Evolutionary conservation across 35 echinoderm and acorn worm genomes (phyloP).

Genomic region (Anneissia japonica): DNA sequence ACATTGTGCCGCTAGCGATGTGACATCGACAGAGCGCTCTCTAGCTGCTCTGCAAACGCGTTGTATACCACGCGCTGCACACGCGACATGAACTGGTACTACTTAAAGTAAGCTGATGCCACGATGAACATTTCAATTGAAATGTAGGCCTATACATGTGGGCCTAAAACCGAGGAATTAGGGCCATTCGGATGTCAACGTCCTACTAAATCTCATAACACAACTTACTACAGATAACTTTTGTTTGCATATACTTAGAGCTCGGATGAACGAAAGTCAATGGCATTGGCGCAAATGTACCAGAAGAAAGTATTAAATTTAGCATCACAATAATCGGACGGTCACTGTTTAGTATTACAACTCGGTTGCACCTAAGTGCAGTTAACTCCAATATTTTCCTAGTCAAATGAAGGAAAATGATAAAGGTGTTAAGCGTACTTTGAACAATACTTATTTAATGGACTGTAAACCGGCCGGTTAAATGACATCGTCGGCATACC

Average conservation of each 20-base stretch:
- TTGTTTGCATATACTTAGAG: background rate
- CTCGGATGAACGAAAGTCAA: background rate
- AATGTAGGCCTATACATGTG: no score
- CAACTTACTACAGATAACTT: background rate
- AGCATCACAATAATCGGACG: background rate
- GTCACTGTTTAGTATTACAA: background rate
- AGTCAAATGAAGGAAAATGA: background rate
- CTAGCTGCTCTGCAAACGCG: no score
- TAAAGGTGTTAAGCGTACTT: background rate
- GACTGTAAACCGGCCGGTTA: background rate
- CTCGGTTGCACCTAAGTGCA: background rate
- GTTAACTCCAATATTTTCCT: background rate
- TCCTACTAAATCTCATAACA: background rate
- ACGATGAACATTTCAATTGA: no score
- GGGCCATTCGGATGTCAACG: background rate
- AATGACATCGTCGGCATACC: background rate
- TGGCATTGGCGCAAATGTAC: background rate
- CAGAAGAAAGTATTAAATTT: background rate
- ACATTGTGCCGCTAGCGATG: no score
- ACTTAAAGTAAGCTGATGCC: no score
- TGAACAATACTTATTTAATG: background rate
- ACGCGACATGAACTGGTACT: no score
- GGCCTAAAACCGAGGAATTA: no score
- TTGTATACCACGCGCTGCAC: no score
- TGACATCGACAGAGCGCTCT: no score